These are phyloP conservation scores for Darevskia mixta DNA, from an alignment of 2,797 vertebrate species.

Conservation along the genomic window DNA sequence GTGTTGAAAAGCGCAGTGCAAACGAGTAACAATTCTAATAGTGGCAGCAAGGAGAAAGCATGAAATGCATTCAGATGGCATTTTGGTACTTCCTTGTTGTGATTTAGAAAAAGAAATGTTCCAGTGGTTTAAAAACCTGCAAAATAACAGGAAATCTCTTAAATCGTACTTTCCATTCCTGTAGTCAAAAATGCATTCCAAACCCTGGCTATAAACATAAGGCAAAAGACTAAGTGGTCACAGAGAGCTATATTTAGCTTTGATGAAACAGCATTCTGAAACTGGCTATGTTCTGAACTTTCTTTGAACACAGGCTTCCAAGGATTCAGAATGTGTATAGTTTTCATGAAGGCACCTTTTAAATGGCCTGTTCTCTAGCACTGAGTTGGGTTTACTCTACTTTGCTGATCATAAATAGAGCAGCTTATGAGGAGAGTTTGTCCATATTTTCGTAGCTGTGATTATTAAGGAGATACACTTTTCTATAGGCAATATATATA, in stretches of 20 bases:
- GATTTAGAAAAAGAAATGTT: constrained; percentile 26
- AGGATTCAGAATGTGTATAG: neutral
- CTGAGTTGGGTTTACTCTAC: neutral
- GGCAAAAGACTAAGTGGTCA: constrained; percentile 42
- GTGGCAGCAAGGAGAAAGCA: constrained; percentile 6
- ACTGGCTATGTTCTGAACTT: constrained; percentile 15
- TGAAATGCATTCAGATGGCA: constrained; percentile 21
- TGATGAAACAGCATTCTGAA: constrained; percentile 44
- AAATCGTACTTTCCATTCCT: constrained; percentile 49
- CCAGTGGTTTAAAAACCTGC: constrained; percentile 44
- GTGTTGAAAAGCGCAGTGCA: neutral
- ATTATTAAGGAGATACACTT: neutral
- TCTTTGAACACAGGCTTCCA: constrained; percentile 25
- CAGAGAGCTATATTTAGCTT: constrained; percentile 40
- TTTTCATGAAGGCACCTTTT: neutral
- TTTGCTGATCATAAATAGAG: neutral
- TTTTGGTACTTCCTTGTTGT: constrained; percentile 31
- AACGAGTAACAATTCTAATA: neutral
- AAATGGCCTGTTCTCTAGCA: neutral
- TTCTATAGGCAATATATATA: neutral
- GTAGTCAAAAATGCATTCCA: constrained; percentile 47
- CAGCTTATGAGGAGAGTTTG: neutral
- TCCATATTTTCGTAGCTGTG: neutral
- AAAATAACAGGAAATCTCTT: constrained; percentile 52
- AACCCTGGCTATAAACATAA: constrained; percentile 42